Base-by-base conservation (phyloP, 2,888 invertebrate genomes). In the Eilema griseolum region DNA sequence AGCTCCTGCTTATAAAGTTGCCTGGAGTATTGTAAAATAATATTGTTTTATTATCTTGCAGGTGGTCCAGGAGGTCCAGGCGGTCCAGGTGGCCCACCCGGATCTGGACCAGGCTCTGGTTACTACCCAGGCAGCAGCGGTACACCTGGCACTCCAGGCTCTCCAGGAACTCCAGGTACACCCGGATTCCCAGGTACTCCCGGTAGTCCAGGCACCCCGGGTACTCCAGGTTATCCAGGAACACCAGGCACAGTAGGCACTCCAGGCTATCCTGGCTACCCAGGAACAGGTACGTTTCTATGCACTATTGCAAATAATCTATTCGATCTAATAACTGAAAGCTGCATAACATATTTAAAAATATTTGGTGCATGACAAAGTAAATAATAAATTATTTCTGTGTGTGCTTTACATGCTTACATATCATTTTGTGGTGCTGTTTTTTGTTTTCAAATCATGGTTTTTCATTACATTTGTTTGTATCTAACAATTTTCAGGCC, bases 51-150 rank as follows among this genome's bases (percentile, higher is more conserved):
- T 5, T 56, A 57, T 56, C 26, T n/a, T 26, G 11, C 37, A 24
- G 23, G 46, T 28, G 37, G n/a, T 8, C 31, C 33, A 60, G 59
- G 46, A 8, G 64, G 63, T 41, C 52, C 63, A 63, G 83, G 82
- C 31, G 82, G 82, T 67, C 83, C 83, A 67, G 81, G 81, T 23
- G 81, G 83, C 24, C 96, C 96, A 12, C 95, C 90, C 66, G 91
- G 94, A 61, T 97, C 84, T 7, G 81, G 81, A 66, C 60, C 64
- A 60, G 64, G 67, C 10, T 82, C 84, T 26, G 79, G 83, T 12
- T 81, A 85, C 69, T 85, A 88, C 37, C 81, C 81, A 28, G 74
- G 81, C 66, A 72, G 61, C 46, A 68, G 76, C 33, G 72, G 75
- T 4, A 37, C 70, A 5, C 68, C 82, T 12, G 88, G 87, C 16